Evolutionary conservation across 1,140 invertebrate genomes (phyloP), one percentile per base, ranked within the genome.

Genomic region (Ericerus pela): DNA sequence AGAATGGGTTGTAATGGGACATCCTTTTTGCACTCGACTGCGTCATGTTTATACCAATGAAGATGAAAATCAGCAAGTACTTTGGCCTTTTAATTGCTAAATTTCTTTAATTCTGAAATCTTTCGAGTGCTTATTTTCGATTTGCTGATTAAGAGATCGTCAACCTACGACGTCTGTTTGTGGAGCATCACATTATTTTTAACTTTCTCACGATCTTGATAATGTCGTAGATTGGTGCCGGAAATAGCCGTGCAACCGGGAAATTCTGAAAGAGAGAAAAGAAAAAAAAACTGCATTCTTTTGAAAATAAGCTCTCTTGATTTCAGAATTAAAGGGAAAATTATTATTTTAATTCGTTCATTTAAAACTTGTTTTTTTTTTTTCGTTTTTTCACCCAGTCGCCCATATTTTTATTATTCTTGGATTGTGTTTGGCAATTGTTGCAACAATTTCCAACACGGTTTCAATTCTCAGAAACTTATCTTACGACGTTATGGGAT

Each of bases 351-450:
- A 58, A 36, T 56, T 11, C 14, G 24, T 59, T n/a, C 51, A 22
- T 53, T 24, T 14, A 16, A 47, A 28, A 2, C 47, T 36, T 16
- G 16, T 37, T 53, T 59, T 56, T 47, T 14, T 57, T 30, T 62
- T 61, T 62, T 62, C n/a, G n/a, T n/a, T n/a, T n/a, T n/a, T n/a
- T n/a, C n/a, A n/a, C n/a, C 55, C 68, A 85, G 74, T 81, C 84
- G 60, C 90, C 91, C 0, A 71, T 95, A 37, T 91, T 95, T 67
- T 75, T 95, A 22, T 66, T 96, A 38, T 96, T 89, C 69, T 74
- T 97, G 58, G 93, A 97, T 68, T 92, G 89, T 70, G 82, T 88
- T 47, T 94, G 88, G 86, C 93, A 96, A 72, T 70, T 96, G 29
- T 70, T 81, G 56, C 79, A 83, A 63, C 91, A 96, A 72, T 91